Evolutionary conservation across 2,888 invertebrate species (phyloP), one percentile per base, ranked within the genome.

Genomic region (Agonopterix arenella): DNA sequence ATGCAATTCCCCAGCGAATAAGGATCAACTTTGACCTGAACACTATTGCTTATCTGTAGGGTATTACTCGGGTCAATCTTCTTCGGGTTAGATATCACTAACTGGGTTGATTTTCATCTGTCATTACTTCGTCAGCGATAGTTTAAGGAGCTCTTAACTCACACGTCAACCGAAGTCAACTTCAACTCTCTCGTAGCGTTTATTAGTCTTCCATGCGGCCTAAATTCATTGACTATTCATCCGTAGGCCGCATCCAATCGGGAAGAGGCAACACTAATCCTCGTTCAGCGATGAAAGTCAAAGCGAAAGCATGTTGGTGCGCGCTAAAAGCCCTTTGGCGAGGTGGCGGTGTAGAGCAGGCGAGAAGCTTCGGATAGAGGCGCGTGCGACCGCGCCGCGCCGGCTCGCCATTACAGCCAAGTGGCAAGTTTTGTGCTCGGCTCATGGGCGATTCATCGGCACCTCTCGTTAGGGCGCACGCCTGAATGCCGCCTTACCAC

Each of bases 401-500:
- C 13, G 11, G 8, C 8, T 67, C 56, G 61, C 66, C 63, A 68
- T 73, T 77, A 84, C 80, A 81, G 84, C 80, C 78, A 79, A 88
- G 86, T 84, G 76, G 28, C 28, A 28, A 28, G 28, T 28, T 28
- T 28, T 28, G 28, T 28, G 28, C 73, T 70, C 78, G 70, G 70
- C 79, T 81, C 83, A 78, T 80, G 79, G 81, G 64, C 82, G 88
- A 85, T 85, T 86, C 89, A 86, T 84, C 81, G 80, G 68, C 80
- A 74, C 69, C 77, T 79, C 86, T 86, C 82, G 83, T 86, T 85
- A 85, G 71, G 66, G 73, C 65, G 74, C 70, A 71, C 75, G 80
- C 73, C 63, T 89, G 82, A 88, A 88, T 86, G 77, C 83, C 80
- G 80, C 80, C 79, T 84, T 81, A 78, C 78, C 78, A 82, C 83